Evolutionary conservation across 2,797 vertebrate genomes (phyloP).

Genomic region (Xiphorhynchus erythropygius): DNA sequence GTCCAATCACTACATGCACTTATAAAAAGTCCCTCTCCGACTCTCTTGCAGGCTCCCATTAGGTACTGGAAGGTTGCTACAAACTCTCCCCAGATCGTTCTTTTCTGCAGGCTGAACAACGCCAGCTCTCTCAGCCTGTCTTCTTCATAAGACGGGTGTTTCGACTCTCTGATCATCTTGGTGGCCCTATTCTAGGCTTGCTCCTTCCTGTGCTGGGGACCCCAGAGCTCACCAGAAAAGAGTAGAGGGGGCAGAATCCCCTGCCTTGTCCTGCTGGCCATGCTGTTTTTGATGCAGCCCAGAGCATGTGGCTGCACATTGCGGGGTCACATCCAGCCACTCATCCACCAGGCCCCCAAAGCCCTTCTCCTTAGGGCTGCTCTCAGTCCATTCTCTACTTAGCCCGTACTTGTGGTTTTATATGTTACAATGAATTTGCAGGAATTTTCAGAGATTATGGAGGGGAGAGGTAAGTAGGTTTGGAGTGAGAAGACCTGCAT

Average conservation of each 20-base stretch:
- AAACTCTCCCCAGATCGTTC: not conserved
- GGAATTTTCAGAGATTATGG: not conserved
- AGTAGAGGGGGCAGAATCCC: not conserved
- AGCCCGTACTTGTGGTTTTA: not conserved
- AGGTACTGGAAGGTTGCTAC: not conserved
- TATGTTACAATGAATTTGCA: not conserved
- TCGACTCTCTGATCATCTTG: not conserved
- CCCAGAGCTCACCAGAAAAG: not conserved
- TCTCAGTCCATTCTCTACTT: not conserved
- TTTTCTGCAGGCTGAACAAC: not conserved
- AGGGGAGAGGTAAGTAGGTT: not conserved
- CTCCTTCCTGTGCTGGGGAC: not conserved
- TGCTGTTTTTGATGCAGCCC: not conserved
- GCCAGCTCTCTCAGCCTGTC: not conserved
- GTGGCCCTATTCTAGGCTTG: not conserved
- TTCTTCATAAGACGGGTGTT: not conserved
- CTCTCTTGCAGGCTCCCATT: not conserved
- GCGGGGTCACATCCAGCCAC: not conserved
- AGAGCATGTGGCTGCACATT: not conserved
- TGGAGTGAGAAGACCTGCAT: not conserved
- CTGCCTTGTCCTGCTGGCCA: accelerated
- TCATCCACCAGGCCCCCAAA: not conserved
- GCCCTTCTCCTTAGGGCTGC: not conserved
- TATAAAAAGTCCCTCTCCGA: not conserved
- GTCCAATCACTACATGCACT: not conserved